Evolutionary conservation across 2,797 vertebrate genomes (phyloP), one percentile per base, ranked within the genome.

Genomic region (Bufotes viridis): DNA sequence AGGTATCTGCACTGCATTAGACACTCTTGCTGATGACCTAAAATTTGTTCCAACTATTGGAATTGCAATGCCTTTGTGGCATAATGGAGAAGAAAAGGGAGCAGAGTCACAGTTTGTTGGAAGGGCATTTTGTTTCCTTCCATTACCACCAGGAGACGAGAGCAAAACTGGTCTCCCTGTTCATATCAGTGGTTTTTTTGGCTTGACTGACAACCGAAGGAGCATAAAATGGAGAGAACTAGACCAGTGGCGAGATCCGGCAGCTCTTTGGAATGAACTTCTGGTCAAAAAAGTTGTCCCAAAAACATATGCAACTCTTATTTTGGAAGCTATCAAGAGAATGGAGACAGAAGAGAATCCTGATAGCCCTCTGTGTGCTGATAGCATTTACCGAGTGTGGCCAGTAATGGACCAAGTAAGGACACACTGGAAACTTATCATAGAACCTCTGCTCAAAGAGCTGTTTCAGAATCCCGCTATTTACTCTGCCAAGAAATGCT

Each of bases 181-280:
- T 91, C 98, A 99, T 17, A 94, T 99, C 88, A 99, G 98, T 22
- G 98, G 98, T 34, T 99, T 99, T 94, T 99, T 99, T 80, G 98
- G 98, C 87, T 96, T 99, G 90, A 99, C 98, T 0, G 98, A 99
- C 94, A 99, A 99, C 90, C 97, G 98, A 15, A 96, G 98, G 90
- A 99, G 98, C 94, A 99, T 99, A 87, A 99, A 99, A 89, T 99
- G 98, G 98, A 93, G 98, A 55, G 98, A 99, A 85, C 83, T 99
- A 92, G 98, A 99, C 94, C 98, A 99, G 51, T 98, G 98, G 98
- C 95, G 98, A 91, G 98, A 99, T 92, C 98, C 98, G 2, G 96
- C 98, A 0, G 98, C 98, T 82, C 91, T 99, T 87, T 99, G 98
- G 98, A 99, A 99, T 89, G 97, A 99, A 87, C 94, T 98, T 78